Evolutionary conservation across 2,797 vertebrate species (phyloP), one percentile per base, ranked within the genome.

Genomic region (Sebastes trivittatus): DNA sequence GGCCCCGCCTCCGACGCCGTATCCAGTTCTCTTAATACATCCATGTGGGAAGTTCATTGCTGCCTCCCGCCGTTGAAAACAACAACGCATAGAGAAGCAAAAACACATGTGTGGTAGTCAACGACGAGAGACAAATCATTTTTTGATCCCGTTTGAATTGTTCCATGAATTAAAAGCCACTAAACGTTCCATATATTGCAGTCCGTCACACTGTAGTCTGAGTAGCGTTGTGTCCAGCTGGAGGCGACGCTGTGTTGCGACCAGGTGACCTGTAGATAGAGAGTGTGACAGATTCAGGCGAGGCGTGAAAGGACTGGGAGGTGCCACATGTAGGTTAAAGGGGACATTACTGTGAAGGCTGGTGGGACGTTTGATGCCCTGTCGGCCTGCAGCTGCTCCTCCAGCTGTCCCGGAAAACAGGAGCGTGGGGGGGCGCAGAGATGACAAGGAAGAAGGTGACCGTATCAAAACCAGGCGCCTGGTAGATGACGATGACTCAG

Each of bases 311-410:
- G 63, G 77, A 69, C 73, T 11, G n/a, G 52, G 82, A 83, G 67
- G 86, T 80, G 78, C 76, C 79, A 74, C 77, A 46, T 83, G 86
- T 74, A 87, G 88, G 88, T 91, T 86, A 89, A 90, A 89, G 92
- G 87, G 71, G 81, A 88, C 87, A 62, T 83, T 66, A 77, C 81
- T 82, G 83, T 61, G 85, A 86, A 70, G 87, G 74, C 79, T 78
- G 68, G 77, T 67, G 83, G 80, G 78, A 86, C 30, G 82, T 87
- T 89, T 87, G 85, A 89, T 86, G 85, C 84, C 85, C 89, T 27
- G 84, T 87, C 74, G 61, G 68, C 83, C 78, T 77, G 88, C 93
- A 95, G 94, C 94, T 95, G 94, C 87, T 92, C 72, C 77, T 76
- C 86, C 92, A 94, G 92, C 93, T 94, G 92, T 93, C 92, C 86